A percentile compares a stretch with the other conserved stretches of the same genome.
Evolutionary conservation across 1,140 invertebrate genomes (phyloP).

Genomic region (Sarcophaga peregrina): DNA sequence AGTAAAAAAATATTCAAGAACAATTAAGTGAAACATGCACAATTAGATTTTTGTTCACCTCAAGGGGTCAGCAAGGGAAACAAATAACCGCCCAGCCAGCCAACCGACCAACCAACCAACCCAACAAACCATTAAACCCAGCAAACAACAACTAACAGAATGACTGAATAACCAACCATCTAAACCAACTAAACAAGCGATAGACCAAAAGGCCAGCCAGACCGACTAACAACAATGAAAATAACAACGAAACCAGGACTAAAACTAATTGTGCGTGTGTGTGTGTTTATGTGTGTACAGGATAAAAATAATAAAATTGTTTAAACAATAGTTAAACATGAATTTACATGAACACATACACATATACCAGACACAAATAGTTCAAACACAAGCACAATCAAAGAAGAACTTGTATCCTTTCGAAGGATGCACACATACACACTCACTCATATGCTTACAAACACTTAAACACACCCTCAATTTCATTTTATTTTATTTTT

Average conservation of each 20-base stretch:
- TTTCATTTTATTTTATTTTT: too few species aligned
- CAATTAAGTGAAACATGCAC: conserved; percentile 36
- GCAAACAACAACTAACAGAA: background rate
- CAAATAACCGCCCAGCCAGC: background rate
- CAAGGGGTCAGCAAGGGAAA: conserved; percentile 15
- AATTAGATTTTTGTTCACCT: conserved; percentile 37
- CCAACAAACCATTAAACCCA: background rate
- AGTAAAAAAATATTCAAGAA: conserved; percentile 25
- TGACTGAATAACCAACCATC: background rate
- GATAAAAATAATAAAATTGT: conserved; percentile 12
- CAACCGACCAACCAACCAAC: background rate
- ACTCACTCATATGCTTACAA: background rate
- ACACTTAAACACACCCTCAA: background rate
- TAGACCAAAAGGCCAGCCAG: background rate
- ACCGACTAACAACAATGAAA: background rate
- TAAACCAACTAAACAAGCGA: background rate
- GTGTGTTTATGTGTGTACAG: background rate
- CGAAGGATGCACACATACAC: background rate
- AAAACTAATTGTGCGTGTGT: background rate
- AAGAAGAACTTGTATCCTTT: too few species aligned
- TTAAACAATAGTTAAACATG: conserved; percentile 39
- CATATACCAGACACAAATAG: background rate
- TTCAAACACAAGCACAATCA: too few species aligned
- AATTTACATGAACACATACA: conserved; percentile 1
- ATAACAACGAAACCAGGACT: background rate